Conservation (phyloP, 2,888 invertebrate genomes). For the Macrophya annulata region DNA sequence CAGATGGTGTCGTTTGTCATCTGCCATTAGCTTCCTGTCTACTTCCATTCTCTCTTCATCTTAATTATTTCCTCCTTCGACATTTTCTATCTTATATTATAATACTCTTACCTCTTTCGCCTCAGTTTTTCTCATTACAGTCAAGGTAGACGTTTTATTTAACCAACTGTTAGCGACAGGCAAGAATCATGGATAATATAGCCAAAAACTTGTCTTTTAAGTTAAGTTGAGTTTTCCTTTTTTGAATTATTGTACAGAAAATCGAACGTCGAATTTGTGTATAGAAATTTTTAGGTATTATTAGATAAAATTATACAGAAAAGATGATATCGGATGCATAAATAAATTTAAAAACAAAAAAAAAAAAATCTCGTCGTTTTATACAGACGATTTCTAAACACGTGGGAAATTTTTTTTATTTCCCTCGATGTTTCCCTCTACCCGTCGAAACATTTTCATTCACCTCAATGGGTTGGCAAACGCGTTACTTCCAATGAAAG, state of each 20-base stretch:
- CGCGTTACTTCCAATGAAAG: conserved; percentile 45
- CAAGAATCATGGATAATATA: background rate
- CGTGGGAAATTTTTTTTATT: conserved; percentile 23
- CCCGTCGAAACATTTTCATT: conserved; percentile 44
- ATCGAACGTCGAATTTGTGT: no score
- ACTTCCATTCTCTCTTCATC: conserved; percentile 6
- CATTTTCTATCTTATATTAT: background rate
- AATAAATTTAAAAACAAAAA: background rate
- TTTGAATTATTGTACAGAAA: background rate
- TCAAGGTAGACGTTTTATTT: background rate
- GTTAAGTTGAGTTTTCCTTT: background rate
- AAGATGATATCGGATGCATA: background rate
- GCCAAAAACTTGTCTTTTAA: background rate
- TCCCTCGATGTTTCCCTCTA: background rate
- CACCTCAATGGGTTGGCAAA: conserved; percentile 45
- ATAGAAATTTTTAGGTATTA: no score
- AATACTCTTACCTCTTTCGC: background rate
- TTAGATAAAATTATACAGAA: background rate
- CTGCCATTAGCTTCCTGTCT: conserved; percentile 39
- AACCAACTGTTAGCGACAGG: background rate
- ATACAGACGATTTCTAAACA: background rate
- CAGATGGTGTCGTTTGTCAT: conserved; percentile 50
- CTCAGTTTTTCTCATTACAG: background rate
- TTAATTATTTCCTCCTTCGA: conserved; percentile 27
- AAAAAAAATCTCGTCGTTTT: background rate